Evolutionary conservation across 1,140 invertebrate genomes (phyloP), one percentile per base, ranked within the genome.

Genomic region (Orussus abietinus): DNA sequence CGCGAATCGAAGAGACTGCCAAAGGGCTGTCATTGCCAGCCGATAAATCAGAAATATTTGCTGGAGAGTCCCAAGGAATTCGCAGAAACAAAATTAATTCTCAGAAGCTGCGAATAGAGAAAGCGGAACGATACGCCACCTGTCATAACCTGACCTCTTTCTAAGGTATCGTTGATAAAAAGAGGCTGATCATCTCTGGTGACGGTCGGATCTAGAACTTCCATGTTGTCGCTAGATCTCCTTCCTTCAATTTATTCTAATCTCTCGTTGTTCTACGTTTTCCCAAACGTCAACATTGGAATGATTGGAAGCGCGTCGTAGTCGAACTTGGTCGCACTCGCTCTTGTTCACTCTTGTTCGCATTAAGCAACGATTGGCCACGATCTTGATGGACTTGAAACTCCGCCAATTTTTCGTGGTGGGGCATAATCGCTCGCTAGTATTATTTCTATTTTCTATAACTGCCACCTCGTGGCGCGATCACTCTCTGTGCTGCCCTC

Each of bases 171-270:
- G 38, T 67, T 63, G 33, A 63, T 22, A 12, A 52, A 66, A 0
- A 66, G 38, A 14, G 63, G 62, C 15, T 59, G 56, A 43, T 69
- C 63, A 33, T 69, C 64, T 21, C 59, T 57, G 3, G 62, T 53
- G 13, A 65, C 47, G 21, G 51, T 62, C 4, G 64, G 58, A 52
- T 67, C 63, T 4, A 69, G 28, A 1, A 67, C 52, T 39, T 65
- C 60, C 63, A 69, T 66, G 4, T 6, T 17, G 12, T 13, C 19
- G 9, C 31, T 17, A 14, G 10, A 6, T 13, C 4, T 5, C 10
- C 15, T 33, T 14, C 19, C 6, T 33, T 33, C 13, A 14, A 4
- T 33, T 12, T 33, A 33, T 14, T 17, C 19, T 10, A 33, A 14
- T 33, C 9, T 17, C 3, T 12, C 19, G 4, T 17, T 5, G 9